phyloP scores from a whole-genome alignment of 1,140 invertebrate genomes.

The Bilobella aurantiaca region DNA sequence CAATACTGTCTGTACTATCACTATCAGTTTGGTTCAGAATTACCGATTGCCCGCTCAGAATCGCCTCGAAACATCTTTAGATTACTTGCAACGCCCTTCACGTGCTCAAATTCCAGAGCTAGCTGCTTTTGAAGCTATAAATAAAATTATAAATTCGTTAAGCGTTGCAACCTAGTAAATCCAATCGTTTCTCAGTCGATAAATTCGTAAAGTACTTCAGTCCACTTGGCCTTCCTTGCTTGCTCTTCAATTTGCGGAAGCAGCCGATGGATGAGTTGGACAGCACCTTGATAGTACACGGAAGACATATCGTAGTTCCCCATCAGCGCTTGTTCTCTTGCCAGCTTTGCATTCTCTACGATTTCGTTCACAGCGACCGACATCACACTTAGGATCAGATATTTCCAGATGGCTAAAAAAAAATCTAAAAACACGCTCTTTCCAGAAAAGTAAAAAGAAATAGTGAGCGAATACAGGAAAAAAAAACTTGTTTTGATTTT shows the following conservation, averaged over 20 bases:
- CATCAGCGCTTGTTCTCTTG: slow-evolving; percentile 83
- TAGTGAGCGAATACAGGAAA: no score
- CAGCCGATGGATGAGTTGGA: slow-evolving; percentile 78
- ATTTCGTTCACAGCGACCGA: slow-evolving; percentile 76
- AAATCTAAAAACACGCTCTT: background rate
- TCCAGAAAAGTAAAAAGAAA: no score
- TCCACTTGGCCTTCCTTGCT: slow-evolving; percentile 76
- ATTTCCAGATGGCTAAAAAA: background rate
- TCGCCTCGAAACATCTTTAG: slow-evolving; percentile 54
- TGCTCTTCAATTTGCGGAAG: slow-evolving; percentile 67
- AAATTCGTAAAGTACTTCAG: slow-evolving; percentile 51
- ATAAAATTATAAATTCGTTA: no score
- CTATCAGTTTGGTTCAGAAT: no score
- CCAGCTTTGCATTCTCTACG: slow-evolving; percentile 82
- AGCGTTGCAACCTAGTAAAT: no score
- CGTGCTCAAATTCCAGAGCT: slow-evolving; percentile 75
- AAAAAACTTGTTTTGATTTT: no score
- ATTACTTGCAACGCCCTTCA: slow-evolving; percentile 66
- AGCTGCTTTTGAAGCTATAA: slow-evolving; percentile 77
- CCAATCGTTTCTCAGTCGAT: no score
- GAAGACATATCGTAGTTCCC: slow-evolving; percentile 90
- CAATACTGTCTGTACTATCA: no score
- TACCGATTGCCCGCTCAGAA: slow-evolving; percentile 25
- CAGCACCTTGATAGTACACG: slow-evolving; percentile 88
- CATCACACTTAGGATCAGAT: slow-evolving; percentile 43